Conservation (phyloP, 2,113 vertebrate species). For the Eidolon helvum region DNA sequence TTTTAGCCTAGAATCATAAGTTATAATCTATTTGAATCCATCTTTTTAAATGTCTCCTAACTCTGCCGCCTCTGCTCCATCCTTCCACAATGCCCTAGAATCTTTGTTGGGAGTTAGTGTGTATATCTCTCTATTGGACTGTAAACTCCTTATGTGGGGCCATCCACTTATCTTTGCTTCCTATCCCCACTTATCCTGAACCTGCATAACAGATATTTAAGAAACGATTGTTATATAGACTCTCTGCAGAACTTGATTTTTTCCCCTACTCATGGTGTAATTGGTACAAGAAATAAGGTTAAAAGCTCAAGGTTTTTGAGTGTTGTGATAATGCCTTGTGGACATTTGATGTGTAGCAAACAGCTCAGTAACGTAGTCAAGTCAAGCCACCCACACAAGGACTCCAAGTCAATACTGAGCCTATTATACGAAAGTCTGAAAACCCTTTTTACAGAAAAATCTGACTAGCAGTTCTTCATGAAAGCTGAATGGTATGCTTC, state of each 20-base stretch:
- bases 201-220: neutral
- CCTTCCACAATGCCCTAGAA: neutral
- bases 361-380: neutral
- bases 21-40: neutral
- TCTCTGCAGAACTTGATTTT: neutral
- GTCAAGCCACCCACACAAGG: too few relatives aligned
- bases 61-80: neutral
- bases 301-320: neutral
- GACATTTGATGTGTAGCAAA: neutral
- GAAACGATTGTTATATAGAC: neutral
- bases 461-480: slow-evolving; percentile 63
- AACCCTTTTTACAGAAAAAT: slow-evolving; percentile 72
- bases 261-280: neutral
- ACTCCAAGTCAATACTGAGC: neutral
- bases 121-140: neutral
- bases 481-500: slow-evolving; percentile 71
- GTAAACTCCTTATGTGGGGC: neutral
- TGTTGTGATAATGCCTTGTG: neutral
- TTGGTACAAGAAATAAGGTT: neutral
- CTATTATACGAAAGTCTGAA: slow-evolving; percentile 74
- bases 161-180: neutral
- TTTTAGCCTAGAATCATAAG: neutral
- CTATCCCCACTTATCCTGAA: neutral
- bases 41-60: neutral
- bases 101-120: neutral